Conservation (phyloP, 2,888 invertebrate genomes). For the Ctena decussata region DNA sequence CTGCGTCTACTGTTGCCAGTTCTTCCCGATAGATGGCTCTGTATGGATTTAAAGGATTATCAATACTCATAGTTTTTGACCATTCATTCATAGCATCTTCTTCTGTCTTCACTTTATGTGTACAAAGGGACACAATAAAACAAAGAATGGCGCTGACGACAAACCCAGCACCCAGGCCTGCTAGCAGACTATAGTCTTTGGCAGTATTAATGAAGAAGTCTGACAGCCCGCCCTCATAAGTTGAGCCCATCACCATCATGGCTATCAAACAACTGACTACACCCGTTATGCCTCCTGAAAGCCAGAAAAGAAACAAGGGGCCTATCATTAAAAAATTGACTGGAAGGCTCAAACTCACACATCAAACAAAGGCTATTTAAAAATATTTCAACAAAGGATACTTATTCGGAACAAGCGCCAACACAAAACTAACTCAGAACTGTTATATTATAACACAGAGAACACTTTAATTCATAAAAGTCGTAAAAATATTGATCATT, state of each 20-base stretch:
- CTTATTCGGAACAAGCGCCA: no score
- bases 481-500: no score
- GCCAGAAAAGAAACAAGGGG: neutral
- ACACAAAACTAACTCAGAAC: no score
- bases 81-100: conserved; percentile 69
- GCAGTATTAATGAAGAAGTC: conserved; percentile 78
- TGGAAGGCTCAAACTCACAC: no score
- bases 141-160: conserved; percentile 72
- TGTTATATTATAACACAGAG: no score
- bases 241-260: conserved; percentile 71
- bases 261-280: conserved; percentile 67
- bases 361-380: no score
- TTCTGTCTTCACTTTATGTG: conserved; percentile 66
- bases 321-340: no score
- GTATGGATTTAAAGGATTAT: conserved; percentile 79
- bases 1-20: conserved; percentile 57
- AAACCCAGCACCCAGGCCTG: conserved; percentile 74
- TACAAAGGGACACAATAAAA: conserved; percentile 76
- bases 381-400: no score
- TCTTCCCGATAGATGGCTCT: conserved; percentile 72
- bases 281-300: conserved; percentile 73
- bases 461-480: no score
- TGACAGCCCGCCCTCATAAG: conserved; percentile 73
- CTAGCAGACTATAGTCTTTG: conserved; percentile 75
- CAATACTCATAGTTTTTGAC: conserved; percentile 78